These are phyloP conservation scores for Euphydryas editha DNA, from an alignment of 2,888 invertebrate genomes.

Conservation along the genomic window DNA sequence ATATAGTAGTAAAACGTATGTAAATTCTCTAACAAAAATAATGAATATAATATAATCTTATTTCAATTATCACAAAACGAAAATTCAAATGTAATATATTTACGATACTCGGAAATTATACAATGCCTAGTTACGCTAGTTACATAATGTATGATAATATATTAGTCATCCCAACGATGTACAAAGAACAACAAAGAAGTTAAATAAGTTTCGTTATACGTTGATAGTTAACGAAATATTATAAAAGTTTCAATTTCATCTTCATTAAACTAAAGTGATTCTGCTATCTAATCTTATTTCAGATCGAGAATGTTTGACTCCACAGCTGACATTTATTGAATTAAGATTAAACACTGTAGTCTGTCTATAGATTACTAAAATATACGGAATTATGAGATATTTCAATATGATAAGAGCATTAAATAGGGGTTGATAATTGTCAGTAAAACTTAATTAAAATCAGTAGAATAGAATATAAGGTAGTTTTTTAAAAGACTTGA, in stretches of 20 bases:
- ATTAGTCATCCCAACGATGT: no score
- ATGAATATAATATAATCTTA: no score
- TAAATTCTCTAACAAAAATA: no score
- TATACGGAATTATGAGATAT: background rate
- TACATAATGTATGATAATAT: no score
- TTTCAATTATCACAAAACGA: no score
- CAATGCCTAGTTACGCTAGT: no score
- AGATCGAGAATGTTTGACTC: background rate
- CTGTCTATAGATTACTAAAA: slow-evolving; percentile 12
- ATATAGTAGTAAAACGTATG: no score
- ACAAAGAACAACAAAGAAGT: no score
- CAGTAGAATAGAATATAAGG: no score
- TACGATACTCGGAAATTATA: no score
- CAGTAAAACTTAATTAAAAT: background rate
- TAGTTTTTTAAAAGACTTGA: no score
- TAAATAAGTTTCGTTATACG: background rate
- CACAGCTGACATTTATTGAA: slow-evolving; percentile 17
- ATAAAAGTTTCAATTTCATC: background rate
- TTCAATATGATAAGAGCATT: background rate
- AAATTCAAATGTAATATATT: no score
- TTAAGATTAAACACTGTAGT: slow-evolving; percentile 15
- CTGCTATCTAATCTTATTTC: background rate
- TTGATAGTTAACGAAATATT: background rate
- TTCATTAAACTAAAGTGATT: slow-evolving; percentile 2
- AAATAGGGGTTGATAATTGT: background rate